Evolutionary conservation across 2,888 invertebrate genomes (phyloP), one percentile per base, ranked within the genome.

Genomic region (Macaria liturata): DNA sequence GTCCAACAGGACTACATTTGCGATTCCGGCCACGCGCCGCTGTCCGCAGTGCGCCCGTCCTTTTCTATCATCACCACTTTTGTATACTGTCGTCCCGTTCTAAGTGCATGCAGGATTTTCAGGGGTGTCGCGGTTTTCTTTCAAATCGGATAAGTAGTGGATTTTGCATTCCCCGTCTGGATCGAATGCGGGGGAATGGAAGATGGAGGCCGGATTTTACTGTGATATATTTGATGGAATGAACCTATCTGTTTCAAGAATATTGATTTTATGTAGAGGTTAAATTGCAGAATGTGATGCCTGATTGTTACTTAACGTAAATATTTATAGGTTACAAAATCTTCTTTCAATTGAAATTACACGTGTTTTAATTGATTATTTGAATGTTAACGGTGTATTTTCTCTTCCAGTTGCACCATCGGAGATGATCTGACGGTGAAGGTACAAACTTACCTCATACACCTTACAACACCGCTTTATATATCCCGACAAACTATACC

Each of bases 401-500:
- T 81, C 72, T 64, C 72, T 86, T 86, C 42, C 86, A 86, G 86
- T 81, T 83, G 74, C 72, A 57, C 69, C 72, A 69, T 74, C 75
- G 81, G 83, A 81, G 83, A 88, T 89, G 88, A 74, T 86, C 82
- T 85, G 83, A 86, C 80, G 79, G 77, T 78, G 71, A 87, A 89
- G 90, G 90, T 90, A 57, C 31, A 57, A 20, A 50, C 66, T 58
- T 61, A 60, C 59, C 62, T 55, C n/a, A 64, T 59, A 57, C 70
- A 70, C 72, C 60, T 64, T 64, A 30, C 49, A 39, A 58, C 74
- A 76, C 72, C 49, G 77, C 77, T 76, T 72, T 56, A 47, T 58
- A 61, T 43, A 51, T 57, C 58, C 49, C 9, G 32, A 49, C 9
- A 47, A 53, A 42, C n/a, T 44, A 34, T 44, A 37, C 9, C 4